Percentiles rank a stretch among this genome's conserved stretches.
phyloP scores from a whole-genome alignment of 2,113 vertebrate species.

The Rhynchomys soricoides region DNA sequence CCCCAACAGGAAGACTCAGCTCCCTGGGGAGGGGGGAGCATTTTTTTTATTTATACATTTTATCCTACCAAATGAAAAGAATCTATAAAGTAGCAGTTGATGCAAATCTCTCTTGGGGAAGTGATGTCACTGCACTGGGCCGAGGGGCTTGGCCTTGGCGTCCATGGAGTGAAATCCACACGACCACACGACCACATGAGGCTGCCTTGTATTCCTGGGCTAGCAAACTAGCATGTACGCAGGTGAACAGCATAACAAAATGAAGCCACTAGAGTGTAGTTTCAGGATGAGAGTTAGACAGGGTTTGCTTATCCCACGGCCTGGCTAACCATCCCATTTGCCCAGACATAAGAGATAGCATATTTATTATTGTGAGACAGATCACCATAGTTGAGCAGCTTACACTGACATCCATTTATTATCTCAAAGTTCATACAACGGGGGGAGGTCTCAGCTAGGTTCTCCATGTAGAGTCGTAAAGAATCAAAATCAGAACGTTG shows the following conservation, averaged over 20 bases:
- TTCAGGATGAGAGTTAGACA: not conserved
- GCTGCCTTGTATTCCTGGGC: not conserved
- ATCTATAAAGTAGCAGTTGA: not conserved
- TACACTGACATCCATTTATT: not conserved
- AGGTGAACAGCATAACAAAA: not conserved
- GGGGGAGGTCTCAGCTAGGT: not conserved
- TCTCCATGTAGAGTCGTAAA: not conserved
- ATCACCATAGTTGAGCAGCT: not conserved
- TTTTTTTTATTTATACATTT: constrained; percentile 14
- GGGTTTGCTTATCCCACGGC: not conserved
- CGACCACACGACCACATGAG: not conserved
- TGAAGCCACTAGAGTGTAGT: not conserved
- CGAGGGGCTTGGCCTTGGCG: not conserved
- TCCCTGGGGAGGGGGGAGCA: not conserved
- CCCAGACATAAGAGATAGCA: not conserved
- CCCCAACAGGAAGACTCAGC: not conserved
- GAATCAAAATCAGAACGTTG: not conserved
- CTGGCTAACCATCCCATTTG: not conserved
- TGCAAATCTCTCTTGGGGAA: not conserved
- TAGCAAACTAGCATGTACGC: not conserved
- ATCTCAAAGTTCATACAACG: not conserved
- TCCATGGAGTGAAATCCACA: not conserved
- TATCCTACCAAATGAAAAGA: constrained; percentile 16
- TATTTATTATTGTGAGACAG: not conserved
- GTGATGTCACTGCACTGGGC: not conserved